Percentiles rank a stretch among this genome's conserved stretches.
Evolutionary conservation across 2,797 vertebrate species (phyloP).

Genomic region (Vireo griseus): DNA sequence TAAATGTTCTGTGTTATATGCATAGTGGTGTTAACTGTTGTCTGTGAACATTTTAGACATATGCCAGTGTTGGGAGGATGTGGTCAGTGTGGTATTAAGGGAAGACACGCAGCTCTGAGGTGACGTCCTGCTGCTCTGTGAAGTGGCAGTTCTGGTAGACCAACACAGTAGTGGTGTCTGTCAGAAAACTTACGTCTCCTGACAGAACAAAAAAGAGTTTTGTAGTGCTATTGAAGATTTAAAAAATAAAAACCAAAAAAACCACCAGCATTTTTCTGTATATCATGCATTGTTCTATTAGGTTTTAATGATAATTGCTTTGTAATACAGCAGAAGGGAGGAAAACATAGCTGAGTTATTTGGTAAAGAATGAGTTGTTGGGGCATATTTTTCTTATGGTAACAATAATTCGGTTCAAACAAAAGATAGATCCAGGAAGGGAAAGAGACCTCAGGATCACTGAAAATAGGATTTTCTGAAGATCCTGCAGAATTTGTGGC

Average conservation of each 20-base stretch:
- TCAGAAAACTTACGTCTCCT: not conserved
- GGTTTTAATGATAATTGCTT: not conserved
- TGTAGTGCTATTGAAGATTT: not conserved
- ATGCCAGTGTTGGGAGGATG: not conserved
- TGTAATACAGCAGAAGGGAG: not conserved
- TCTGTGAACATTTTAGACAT: not conserved
- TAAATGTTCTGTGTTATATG: not conserved
- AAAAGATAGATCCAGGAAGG: not conserved
- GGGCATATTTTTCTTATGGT: not conserved
- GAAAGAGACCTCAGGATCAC: not conserved
- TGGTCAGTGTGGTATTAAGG: not conserved
- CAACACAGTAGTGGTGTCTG: not conserved
- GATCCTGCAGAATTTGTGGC: not conserved
- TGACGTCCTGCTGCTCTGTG: constrained; percentile 15
- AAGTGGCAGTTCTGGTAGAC: constrained; percentile 41
- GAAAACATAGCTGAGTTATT: not conserved
- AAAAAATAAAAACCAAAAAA: not conserved
- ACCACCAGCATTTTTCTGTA: not conserved
- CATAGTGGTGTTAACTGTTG: not conserved
- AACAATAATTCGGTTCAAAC: not conserved
- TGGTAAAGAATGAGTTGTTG: not conserved
- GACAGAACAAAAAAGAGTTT: not conserved
- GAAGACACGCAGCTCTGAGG: not conserved
- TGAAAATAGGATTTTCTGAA: not conserved
- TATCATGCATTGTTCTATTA: not conserved